Evolutionary conservation across 2,797 vertebrate genomes (phyloP), one percentile per base, ranked within the genome.

Genomic region (Takifugu ocellatus): DNA sequence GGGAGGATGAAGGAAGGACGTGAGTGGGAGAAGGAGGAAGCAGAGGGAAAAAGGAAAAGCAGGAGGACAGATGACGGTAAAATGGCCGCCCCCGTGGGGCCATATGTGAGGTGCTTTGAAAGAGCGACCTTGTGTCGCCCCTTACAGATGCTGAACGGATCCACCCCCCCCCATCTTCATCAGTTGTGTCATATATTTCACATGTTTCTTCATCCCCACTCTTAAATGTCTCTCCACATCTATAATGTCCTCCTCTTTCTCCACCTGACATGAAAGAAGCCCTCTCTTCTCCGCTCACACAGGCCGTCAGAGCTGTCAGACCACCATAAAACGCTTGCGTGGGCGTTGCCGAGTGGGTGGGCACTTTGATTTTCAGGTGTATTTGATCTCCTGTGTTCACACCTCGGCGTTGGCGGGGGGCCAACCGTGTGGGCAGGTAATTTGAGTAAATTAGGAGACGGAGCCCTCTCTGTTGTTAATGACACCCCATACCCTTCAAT

Each of bases 381-480:
- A 84, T 90, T 85, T 82, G 87, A 91, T 91, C 83, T 82, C 75
- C 66, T 78, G 61, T 85, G 83, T 87, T 88, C 83, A 84, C 86
- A 87, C 87, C 85, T 85, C 80, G 5, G 70, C 45, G 26, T 54
- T 79, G 81, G 85, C 77, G 25, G 75, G 76, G 76, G 69, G 61
- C 68, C 78, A 66, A 21, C 16, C 70, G 88, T 70, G 79, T 84
- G 74, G 86, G 83, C 66, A 77, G 85, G 87, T 91, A 90, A 92
- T 85, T 84, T 68, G 87, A 91, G 85, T 79, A 84, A 90, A 89
- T 90, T 88, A 91, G 85, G 82, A 90, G 89, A 90, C 85, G 86
- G 79, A n/a, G 77, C 81, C 75, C 83, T 72, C 74, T 61, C 82
- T 69, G 81, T 72, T 73, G 79, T 86, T 81, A 87, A 70, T 81